Percentiles rank a stretch among this genome's conserved stretches.
These are phyloP conservation scores for Cataglyphis albicans DNA, from an alignment of 2,888 invertebrate species.

Conservation along the genomic window DNA sequence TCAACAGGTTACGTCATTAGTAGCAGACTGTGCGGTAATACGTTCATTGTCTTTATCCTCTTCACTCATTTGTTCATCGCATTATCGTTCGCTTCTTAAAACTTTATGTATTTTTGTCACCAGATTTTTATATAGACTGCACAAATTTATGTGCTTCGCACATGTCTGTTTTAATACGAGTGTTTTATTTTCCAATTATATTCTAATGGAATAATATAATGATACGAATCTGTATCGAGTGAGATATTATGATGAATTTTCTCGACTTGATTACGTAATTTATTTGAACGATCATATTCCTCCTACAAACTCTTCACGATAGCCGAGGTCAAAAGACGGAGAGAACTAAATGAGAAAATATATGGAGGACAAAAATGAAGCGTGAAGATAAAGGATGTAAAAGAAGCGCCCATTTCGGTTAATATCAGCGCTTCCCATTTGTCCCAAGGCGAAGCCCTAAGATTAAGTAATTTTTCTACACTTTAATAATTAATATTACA, in stretches of 20 bases:
- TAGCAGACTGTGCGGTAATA: constrained; percentile 68
- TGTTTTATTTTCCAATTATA: neutral
- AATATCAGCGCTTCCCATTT: constrained; percentile 72
- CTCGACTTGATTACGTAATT: constrained; percentile 27
- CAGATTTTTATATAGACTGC: neutral
- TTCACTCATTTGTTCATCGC: constrained; percentile 32
- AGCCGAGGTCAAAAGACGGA: constrained; percentile 62
- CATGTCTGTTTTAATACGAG: neutral
- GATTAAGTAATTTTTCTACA: constrained; percentile 78
- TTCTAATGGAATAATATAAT: neutral
- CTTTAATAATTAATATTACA: constrained; percentile 70
- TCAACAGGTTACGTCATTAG: constrained; percentile 84
- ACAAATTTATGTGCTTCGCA: neutral
- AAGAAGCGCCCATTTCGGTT: constrained; percentile 74
- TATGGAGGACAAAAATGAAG: constrained; percentile 51
- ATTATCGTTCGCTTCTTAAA: constrained; percentile 51
- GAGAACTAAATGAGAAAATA: constrained; percentile 48
- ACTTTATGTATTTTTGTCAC: neutral
- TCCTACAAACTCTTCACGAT: constrained; percentile 55
- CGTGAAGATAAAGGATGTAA: constrained; percentile 57
- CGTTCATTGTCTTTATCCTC: constrained; percentile 51
- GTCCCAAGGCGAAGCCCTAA: constrained; percentile 61
- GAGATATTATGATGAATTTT: constrained; percentile 38
- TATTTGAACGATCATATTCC: constrained; percentile 28
- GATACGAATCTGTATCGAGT: neutral